Evolutionary conservation across 1,140 invertebrate genomes (phyloP), one percentile per base, ranked within the genome.

Genomic region (Atopsyche davidsoni): DNA sequence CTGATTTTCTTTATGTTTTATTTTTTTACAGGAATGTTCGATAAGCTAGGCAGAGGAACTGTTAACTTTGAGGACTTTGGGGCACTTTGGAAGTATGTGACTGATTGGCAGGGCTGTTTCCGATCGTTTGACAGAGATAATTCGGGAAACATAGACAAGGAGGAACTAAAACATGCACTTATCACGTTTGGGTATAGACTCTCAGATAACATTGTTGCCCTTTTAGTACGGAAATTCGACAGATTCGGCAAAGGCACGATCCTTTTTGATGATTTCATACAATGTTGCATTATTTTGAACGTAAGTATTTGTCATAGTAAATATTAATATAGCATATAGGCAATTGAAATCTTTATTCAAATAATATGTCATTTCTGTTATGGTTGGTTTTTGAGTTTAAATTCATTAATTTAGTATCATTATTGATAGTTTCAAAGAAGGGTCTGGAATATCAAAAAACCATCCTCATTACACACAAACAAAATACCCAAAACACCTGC

Each of bases 181-280:
- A 89, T 82, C 4, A 83, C 85, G 38, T 98, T 99, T 75, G 95
- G 96, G n/a, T 92, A 92, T 60, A 71, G 91, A 57, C 70, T 98
- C 11, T 89, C 85, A n/a, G 90, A 96, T 58, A 69, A 78, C 51
- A 82, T 96, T 41, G 80, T 94, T 55, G 78, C 82, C 52, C 80
- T 87, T 23, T 75, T 98, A 58, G 76, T 99, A 14, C 79, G 84
- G 53, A 97, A 97, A 71, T 98, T 96, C 76, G 96, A 98, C 69
- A 75, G 95, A 54, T 85, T 83, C 63, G 92, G 92, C n/a, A 76
- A 79, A 59, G 89, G 90, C 25, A 88, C 83, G 1, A 90, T 98
- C 58, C 82, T 93, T 22, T 98, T 99, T 78, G 96, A 99, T 78
- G 96, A 98, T 73, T 99, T 98, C 63, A 98, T 99, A 61, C 95